phyloP scores from a whole-genome alignment of 2,888 invertebrate species.

The Steinernema carpocapsae region DNA sequence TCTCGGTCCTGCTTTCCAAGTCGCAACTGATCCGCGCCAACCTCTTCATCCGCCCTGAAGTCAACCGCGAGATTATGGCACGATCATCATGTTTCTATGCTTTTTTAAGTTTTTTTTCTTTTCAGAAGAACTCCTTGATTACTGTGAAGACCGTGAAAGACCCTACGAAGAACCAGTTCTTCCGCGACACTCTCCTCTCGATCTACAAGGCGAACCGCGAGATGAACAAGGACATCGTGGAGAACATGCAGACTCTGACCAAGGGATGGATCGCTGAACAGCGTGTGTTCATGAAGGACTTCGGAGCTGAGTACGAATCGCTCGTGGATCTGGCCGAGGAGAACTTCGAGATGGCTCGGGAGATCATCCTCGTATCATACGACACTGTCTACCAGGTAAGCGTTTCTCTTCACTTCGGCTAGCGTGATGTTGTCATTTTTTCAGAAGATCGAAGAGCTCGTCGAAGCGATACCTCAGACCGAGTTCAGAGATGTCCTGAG shows the following conservation, averaged over 20 bases:
- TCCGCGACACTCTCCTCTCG: constrained; percentile 17
- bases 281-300: constrained; percentile 30
- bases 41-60: constrained; percentile 17
- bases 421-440: background rate
- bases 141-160: constrained; percentile 26
- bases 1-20: constrained; percentile 9
- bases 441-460: constrained; percentile 23
- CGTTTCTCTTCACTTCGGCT: background rate
- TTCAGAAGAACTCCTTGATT: constrained; percentile 4
- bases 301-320: constrained; percentile 21
- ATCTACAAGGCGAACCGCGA: constrained; percentile 32
- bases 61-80: background rate
- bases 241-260: background rate
- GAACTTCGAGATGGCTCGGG: constrained; percentile 28
- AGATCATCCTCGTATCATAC: constrained; percentile 11
- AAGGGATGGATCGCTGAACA: constrained; percentile 22
- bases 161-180: constrained; percentile 27
- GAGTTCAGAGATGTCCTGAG: constrained; percentile 25
- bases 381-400: constrained; percentile 25
- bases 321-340: constrained; percentile 19
- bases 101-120: background rate
- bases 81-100: background rate
- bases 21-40: constrained; percentile 13
- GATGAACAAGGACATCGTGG: constrained; percentile 9
- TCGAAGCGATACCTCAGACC: constrained; percentile 23